Evolutionary conservation across 1,140 invertebrate species (phyloP).

Genomic region (Myzus persicae): DNA sequence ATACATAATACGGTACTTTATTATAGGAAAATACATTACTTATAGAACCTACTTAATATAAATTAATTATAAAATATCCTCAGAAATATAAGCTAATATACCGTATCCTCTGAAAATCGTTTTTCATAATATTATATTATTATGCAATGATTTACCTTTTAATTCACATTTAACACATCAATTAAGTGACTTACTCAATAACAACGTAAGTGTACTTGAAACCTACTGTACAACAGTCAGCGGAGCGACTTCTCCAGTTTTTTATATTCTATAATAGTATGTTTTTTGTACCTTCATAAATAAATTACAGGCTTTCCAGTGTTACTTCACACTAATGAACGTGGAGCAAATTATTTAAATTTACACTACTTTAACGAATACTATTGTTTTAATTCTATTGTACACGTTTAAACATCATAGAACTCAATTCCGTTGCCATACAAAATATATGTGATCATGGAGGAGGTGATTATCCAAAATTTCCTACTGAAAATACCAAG

Average conservation of each 20-base stretch:
- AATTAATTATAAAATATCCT: too few relatives aligned
- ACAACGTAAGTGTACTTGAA: neutral
- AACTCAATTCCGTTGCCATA: neutral
- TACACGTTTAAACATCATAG: neutral
- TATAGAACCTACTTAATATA: too few relatives aligned
- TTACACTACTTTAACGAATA: neutral
- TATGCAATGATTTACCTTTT: neutral
- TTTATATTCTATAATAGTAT: neutral
- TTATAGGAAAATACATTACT: too few relatives aligned
- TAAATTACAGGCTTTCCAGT: neutral
- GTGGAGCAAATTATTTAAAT: neutral
- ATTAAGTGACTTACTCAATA: neutral
- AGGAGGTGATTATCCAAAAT: neutral
- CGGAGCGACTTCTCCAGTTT: neutral
- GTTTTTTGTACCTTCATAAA: neutral
- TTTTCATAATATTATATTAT: too few relatives aligned
- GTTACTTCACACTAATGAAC: neutral
- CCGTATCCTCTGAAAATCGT: too few relatives aligned
- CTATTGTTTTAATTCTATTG: neutral
- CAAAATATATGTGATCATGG: neutral
- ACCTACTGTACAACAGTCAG: neutral
- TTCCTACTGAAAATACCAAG: neutral
- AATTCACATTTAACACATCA: neutral
- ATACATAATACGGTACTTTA: too few relatives aligned
- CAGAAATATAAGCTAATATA: too few relatives aligned